Conservation (phyloP, 2,797 vertebrate species). For the Spinibarbus caldwelli region DNA sequence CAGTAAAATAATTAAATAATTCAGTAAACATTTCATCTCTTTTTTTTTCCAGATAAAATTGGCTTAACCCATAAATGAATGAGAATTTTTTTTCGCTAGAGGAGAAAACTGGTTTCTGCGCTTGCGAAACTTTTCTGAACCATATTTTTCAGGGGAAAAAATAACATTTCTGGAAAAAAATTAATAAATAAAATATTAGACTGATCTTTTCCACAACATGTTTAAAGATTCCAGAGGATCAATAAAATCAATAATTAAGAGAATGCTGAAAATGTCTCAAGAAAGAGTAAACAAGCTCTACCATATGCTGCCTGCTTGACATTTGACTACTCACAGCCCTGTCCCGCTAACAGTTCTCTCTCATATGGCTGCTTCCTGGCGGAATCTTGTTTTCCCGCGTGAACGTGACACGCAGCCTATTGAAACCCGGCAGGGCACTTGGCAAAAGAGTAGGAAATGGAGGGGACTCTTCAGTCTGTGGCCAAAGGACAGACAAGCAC, state of each 20-base stretch:
- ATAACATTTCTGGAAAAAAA: background rate
- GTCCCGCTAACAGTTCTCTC: conserved; percentile 2
- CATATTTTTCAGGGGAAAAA: background rate
- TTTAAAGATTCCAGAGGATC: conserved; percentile 5
- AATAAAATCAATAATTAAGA: conserved; percentile 13
- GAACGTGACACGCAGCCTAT: conserved; percentile 50
- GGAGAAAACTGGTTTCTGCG: background rate
- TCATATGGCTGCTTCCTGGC: conserved; percentile 9
- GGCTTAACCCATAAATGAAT: background rate
- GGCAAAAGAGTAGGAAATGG: conserved; percentile 25
- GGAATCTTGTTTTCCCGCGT: conserved; percentile 8
- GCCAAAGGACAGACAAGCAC: conserved; percentile 35
- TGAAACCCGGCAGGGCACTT: conserved; percentile 43
- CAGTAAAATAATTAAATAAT: too few species aligned
- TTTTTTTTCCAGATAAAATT: too few species aligned
- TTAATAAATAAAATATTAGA: background rate
- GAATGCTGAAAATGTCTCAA: background rate
- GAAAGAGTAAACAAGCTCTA: conserved; percentile 18
- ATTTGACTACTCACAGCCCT: conserved; percentile 16
- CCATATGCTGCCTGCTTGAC: conserved; percentile 39
- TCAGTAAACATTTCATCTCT: background rate
- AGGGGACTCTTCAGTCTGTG: conserved; percentile 19
- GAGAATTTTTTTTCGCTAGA: background rate
- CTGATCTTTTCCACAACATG: background rate
- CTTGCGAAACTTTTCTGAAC: background rate